Evolutionary conservation across 2,113 vertebrate genomes (phyloP).

Genomic region (Menura novaehollandiae): DNA sequence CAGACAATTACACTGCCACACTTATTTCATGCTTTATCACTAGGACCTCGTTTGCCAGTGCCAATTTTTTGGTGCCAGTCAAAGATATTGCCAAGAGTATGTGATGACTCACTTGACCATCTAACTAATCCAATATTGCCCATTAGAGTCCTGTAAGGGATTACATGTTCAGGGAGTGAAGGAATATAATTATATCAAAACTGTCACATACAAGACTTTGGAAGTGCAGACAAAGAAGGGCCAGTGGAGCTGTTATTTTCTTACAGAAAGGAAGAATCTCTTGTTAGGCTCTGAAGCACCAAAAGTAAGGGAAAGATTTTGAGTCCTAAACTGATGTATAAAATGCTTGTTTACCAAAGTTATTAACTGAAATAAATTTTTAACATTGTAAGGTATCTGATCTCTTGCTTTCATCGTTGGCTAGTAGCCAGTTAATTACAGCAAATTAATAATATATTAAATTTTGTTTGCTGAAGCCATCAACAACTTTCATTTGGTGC

Average conservation of each 20-base stretch:
- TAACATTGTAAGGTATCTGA: background rate
- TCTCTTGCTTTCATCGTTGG: background rate
- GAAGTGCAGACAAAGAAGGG: background rate
- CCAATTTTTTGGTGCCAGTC: background rate
- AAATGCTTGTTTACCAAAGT: background rate
- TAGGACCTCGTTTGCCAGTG: background rate
- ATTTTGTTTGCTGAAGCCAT: background rate
- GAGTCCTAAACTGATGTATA: background rate
- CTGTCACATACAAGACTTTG: background rate
- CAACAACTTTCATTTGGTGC: background rate
- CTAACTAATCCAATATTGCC: background rate
- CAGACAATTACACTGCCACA: background rate
- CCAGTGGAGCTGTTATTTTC: background rate
- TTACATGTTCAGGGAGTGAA: background rate
- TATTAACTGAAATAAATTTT: background rate
- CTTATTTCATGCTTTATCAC: background rate
- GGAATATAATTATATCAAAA: background rate
- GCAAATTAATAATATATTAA: background rate
- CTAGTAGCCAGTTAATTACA: constrained; percentile 15
- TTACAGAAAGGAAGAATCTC: background rate
- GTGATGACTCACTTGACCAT: background rate
- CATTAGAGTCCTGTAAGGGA: background rate
- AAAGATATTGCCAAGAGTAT: background rate
- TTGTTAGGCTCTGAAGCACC: background rate
- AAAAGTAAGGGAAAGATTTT: background rate